Evolutionary conservation across 64 coral and sea anemone genomes (phyloP), one percentile per base, ranked within the genome.

Genomic region (Porites australiensis): DNA sequence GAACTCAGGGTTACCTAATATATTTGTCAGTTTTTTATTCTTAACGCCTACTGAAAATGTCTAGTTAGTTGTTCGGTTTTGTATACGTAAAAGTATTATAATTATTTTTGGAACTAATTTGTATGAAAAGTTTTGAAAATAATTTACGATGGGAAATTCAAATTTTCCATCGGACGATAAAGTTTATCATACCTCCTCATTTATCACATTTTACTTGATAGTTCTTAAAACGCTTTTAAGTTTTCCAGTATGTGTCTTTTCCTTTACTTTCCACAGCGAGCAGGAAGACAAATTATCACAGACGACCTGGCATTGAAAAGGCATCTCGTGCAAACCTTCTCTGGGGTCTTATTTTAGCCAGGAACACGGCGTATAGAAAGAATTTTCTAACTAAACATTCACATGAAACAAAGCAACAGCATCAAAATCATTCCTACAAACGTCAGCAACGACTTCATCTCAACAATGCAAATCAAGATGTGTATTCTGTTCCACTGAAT

Each of bases 321-420:
- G 63, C 18, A 3, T 45, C 62, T 12, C 62, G 81, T 50, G 81
- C 47, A 84, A 64, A 84, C 5, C 44, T 84, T 8, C 81, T 84
- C 63, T 84, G 81, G 81, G 16, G 64, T 18, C 81, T 84, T 5
- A 51, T 84, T 52, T 68, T 84, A 18, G 64, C 81, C 67, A n/a
- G 63, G 52, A 84, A 66, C 12, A 84, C 0, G 3, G 20, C 44
- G 22, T 57, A 60, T 4, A 61, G 64, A 69, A 18, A 9, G 5
- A 51, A 19, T n/a, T 19, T 45, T 14, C 19, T 8, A 19, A 19
- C 81, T 47, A 12, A 48, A 13, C 81, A 64, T 52, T 67, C 66
- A 22, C 3, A 7, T 16, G 51, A 20, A 3, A 67, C 7, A 46
- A 4, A 76, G 6, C 14, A 0, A 16, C 73, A 76, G 6, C 45